Conservation (phyloP, 2,113 vertebrate species). For the Fregetta grallaria region DNA sequence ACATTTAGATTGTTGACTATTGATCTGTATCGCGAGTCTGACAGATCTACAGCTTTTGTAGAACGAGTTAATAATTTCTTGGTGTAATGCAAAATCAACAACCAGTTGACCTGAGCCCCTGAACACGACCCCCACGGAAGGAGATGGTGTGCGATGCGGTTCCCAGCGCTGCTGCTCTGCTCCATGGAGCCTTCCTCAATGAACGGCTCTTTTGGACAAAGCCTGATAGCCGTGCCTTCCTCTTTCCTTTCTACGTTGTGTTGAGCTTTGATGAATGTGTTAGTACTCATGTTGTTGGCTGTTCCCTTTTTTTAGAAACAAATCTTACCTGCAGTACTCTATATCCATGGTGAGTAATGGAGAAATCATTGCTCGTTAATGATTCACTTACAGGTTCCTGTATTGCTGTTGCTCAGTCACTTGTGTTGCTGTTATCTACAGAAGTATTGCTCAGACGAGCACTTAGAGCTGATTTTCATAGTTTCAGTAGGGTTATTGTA, state of each 20-base stretch:
- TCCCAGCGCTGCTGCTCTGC: neutral
- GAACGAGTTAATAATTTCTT: conserved; percentile 44
- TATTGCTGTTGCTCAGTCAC: neutral
- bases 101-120: neutral
- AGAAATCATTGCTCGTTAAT: conserved; percentile 49
- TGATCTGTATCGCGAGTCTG: neutral
- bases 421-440: neutral
- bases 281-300: neutral
- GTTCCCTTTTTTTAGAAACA: conserved; percentile 47
- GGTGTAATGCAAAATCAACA: neutral
- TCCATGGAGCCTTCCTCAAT: neutral
- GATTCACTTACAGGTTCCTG: conserved; percentile 55
- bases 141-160: neutral
- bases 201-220: neutral
- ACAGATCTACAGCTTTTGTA: neutral
- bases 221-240: neutral
- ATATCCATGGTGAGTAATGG: conserved; percentile 28
- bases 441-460: neutral
- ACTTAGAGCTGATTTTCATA: neutral
- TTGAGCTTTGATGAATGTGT: neutral
- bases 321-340: neutral
- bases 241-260: neutral
- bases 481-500: neutral
- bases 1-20: neutral
- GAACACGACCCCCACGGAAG: neutral